A percentile compares a stretch with the other conserved stretches of the same genome.
Conservation (phyloP, 2,113 vertebrate species). For the Lamprotornis superbus region DNA sequence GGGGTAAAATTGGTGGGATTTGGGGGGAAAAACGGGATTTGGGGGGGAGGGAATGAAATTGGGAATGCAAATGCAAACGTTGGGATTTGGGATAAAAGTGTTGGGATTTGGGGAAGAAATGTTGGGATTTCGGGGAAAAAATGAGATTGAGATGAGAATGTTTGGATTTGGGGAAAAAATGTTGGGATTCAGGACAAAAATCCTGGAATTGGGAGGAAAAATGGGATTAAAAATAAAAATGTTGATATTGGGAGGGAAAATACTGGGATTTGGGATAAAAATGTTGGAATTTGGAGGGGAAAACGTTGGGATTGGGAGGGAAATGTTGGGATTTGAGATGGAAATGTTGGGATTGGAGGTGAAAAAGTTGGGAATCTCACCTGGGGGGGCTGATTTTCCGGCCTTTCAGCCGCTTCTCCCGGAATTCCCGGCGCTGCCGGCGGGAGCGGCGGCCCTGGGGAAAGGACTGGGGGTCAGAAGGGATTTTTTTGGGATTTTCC, state of each 20-base stretch:
- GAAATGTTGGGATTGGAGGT: neutral
- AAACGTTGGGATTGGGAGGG: neutral
- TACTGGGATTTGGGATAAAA: too few species aligned
- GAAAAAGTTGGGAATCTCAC: constrained; percentile 31
- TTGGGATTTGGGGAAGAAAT: too few species aligned
- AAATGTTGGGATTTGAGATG: too few species aligned
- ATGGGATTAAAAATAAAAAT: rapidly evolving
- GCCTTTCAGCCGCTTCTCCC: constrained; percentile 93
- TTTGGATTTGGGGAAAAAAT: too few species aligned
- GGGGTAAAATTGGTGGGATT: neutral
- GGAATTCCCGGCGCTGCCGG: constrained; percentile 91
- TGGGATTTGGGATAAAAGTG: too few species aligned
- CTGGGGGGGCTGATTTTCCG: constrained; percentile 96
- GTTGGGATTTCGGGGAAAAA: too few species aligned
- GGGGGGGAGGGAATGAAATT: too few species aligned
- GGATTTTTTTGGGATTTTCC: neutral
- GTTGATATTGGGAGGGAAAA: too few species aligned
- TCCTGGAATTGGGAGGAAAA: neutral
- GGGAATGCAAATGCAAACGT: too few species aligned
- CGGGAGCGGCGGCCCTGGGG: constrained; percentile 89
- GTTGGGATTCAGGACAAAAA: neutral
- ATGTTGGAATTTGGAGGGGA: rapidly evolving
- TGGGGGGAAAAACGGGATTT: too few species aligned
- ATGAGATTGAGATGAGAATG: too few species aligned
- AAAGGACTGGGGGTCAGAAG: rapidly evolving